Evolutionary conservation across 2,797 vertebrate genomes (phyloP), one percentile per base, ranked within the genome.

Genomic region (Gallirallus australis): DNA sequence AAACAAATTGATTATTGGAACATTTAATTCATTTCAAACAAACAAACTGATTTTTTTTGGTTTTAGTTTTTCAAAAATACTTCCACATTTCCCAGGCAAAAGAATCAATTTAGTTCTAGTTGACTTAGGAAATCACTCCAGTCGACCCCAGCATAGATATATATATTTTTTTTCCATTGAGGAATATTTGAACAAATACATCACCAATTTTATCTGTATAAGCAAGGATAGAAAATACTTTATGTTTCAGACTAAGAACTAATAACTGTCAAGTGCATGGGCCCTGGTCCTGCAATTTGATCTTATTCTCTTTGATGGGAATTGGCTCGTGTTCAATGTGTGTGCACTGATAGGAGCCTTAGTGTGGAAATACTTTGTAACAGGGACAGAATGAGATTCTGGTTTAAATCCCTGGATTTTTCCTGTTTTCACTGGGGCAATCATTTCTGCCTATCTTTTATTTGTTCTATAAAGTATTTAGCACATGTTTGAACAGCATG

Each of bases 381-480:
- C 20, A 42, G 72, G 37, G n/a, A 39, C 28, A 66, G 53, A 76
- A 53, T 6, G 16, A 52, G 61, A 86, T 60, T 56, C 50, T 23
- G 37, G 2, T 39, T 83, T 42, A 31, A 82, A 54, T 83, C 25
- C 12, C 65, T 14, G 37, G 13, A 13, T 21, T 85, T 82, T 57
- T 7, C 53, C n/a, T 27, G 28, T 72, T 91, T 79, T 83, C n/a
- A 3, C 28, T 7, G 65, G 75, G 64, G 35, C 52, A 87, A 77
- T 66, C 40, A 23, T 15, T 35, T 19, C 75, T 87, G 40, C 48
- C 66, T 59, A 10, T 27, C 65, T 80, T 56, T n/a, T 48, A 28
- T 93, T 91, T 87, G 72, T 54, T 69, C 54, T 66, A 16, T 23
- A 28, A 86, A 87, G 57, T 27, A 71, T 70, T 76, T 82, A 79